Conservation (phyloP, 1,140 invertebrate species). For the Bursaphelenchus mucronatus region DNA sequence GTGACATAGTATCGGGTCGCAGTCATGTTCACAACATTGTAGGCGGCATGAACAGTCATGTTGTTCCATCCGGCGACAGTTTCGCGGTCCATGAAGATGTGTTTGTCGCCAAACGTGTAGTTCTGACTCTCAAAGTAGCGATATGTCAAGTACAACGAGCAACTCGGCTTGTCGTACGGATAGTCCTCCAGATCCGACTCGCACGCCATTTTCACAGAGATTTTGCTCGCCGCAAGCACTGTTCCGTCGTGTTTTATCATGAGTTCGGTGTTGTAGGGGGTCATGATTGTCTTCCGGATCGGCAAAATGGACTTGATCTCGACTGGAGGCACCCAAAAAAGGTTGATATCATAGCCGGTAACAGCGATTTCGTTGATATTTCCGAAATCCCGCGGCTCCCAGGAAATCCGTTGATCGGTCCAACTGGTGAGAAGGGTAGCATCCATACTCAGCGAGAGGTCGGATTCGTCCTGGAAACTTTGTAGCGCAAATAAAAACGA, state of each 20-base stretch:
- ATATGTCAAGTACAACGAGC: slow-evolving; percentile 4
- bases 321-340: slow-evolving; percentile 11
- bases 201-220: neutral
- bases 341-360: slow-evolving; percentile 1
- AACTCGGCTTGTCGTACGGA: slow-evolving; percentile 10
- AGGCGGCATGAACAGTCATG: no score
- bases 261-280: slow-evolving; percentile 6
- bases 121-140: slow-evolving; percentile 3
- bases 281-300: neutral
- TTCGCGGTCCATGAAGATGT: no score
- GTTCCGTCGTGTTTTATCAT: slow-evolving; percentile 1
- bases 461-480: slow-evolving; percentile 12
- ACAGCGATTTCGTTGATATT: slow-evolving; percentile 12
- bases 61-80: no score
- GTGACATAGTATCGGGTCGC: no score
- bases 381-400: slow-evolving; percentile 11
- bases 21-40: no score
- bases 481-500: no score
- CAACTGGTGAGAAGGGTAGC: slow-evolving; percentile 5
- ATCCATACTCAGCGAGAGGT: slow-evolving; percentile 4
- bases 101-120: neutral
- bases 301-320: slow-evolving; percentile 8
- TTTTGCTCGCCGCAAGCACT: neutral
- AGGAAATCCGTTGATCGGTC: slow-evolving; percentile 1
- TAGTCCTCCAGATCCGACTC: neutral